Percentiles rank a stretch among this genome's conserved stretches.
phyloP scores from a whole-genome alignment of 2,797 vertebrate species.

The Lepilemur ruficaudatus region DNA sequence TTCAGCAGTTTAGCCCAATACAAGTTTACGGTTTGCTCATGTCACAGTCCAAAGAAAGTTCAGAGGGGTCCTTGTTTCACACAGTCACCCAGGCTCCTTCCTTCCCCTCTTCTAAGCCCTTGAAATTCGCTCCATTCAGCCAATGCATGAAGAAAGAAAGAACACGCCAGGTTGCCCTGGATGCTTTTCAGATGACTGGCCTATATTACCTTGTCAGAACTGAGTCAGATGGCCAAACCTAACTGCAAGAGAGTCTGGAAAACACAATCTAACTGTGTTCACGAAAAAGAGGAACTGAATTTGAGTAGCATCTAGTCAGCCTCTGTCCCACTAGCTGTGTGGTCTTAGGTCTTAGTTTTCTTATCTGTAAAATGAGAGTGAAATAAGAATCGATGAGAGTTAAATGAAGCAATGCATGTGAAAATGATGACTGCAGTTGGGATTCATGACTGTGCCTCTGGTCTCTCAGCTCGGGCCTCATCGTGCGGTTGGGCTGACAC shows the following conservation, averaged over 20 bases:
- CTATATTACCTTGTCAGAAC: not conserved
- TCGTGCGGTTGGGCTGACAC: not conserved
- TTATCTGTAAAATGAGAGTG: slow-evolving; percentile 19
- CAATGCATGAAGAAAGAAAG: not conserved
- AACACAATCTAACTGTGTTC: not conserved
- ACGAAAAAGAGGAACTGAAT: not conserved
- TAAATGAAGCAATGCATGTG: not conserved
- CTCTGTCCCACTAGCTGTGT: not conserved
- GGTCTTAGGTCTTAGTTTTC: not conserved
- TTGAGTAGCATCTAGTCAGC: not conserved
- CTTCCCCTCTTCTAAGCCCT: not conserved
- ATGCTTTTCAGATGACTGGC: not conserved
- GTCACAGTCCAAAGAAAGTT: not conserved
- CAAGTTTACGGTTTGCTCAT: not conserved
- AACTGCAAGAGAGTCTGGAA: not conserved
- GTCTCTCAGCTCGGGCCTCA: not conserved
- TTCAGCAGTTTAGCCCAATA: not conserved
- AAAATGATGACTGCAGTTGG: not conserved
- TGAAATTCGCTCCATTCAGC: not conserved
- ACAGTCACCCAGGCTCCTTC: not conserved
- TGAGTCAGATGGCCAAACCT: not conserved
- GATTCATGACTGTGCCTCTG: not conserved
- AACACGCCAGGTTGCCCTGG: not conserved
- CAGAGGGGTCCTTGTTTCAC: not conserved
- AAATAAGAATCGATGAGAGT: not conserved